A percentile compares a stretch with the other conserved stretches of the same genome.
These are phyloP conservation scores for Leptobrachium leishanense DNA, from an alignment of 2,113 vertebrate species.

Conservation along the genomic window DNA sequence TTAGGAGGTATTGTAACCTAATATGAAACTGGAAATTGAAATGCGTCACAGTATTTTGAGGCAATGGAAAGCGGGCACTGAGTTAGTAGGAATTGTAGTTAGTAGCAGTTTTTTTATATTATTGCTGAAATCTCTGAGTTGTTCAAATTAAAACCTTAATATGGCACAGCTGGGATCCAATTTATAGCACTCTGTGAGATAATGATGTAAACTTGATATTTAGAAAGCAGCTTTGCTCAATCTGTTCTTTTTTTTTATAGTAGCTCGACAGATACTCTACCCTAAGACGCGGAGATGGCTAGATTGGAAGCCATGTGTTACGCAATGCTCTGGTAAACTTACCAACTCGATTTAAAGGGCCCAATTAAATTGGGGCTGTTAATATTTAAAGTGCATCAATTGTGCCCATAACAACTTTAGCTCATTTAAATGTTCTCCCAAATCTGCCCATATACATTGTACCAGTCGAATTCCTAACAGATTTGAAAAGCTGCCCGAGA, in stretches of 20 bases:
- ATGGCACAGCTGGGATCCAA: slow-evolving; percentile 28
- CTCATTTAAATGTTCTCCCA: too few relatives aligned
- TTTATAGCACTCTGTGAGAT: slow-evolving; percentile 31
- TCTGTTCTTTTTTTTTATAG: background rate
- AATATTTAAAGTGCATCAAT: too few relatives aligned
- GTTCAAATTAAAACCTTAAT: slow-evolving; percentile 41
- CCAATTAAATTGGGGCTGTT: too few relatives aligned
- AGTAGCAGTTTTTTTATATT: slow-evolving; percentile 13
- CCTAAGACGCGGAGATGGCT: too few relatives aligned
- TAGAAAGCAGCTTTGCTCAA: slow-evolving; percentile 12
- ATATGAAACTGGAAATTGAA: slow-evolving; percentile 45
- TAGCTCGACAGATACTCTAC: background rate
- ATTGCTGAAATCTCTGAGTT: slow-evolving; percentile 35
- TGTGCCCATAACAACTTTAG: too few relatives aligned
- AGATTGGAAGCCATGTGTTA: too few relatives aligned
- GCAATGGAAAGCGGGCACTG: slow-evolving; percentile 35
- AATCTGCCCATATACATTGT: too few relatives aligned
- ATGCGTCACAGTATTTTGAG: slow-evolving; percentile 32
- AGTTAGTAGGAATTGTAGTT: slow-evolving; percentile 38
- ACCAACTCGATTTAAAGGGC: too few relatives aligned
- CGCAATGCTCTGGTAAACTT: too few relatives aligned
- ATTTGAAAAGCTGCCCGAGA: too few relatives aligned
- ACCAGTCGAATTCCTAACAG: too few relatives aligned
- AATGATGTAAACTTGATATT: slow-evolving; percentile 22
- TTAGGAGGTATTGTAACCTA: slow-evolving; percentile 46